These are phyloP conservation scores for Trichomycterus rosablanca DNA, from an alignment of 2,113 vertebrate genomes.

Conservation along the genomic window DNA sequence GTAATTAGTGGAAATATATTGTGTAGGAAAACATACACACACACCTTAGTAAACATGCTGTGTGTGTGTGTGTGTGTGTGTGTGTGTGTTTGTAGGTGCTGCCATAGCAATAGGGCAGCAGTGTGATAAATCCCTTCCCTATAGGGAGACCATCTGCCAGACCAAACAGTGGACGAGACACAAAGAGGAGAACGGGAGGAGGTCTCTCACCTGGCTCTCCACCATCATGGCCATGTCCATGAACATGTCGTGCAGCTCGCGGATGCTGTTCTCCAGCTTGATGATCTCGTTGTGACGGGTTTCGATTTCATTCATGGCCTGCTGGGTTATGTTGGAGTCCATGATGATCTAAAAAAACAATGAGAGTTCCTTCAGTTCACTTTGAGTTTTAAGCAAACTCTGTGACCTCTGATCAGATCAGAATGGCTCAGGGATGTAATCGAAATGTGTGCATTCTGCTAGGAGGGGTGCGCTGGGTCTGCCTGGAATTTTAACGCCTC, in stretches of 20 bases:
- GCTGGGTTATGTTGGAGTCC: slow-evolving; percentile 93
- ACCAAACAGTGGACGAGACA: slow-evolving; percentile 12
- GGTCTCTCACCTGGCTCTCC: slow-evolving; percentile 86
- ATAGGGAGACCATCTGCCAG: slow-evolving; percentile 17
- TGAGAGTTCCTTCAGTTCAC: slow-evolving; percentile 4
- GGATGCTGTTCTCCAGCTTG: slow-evolving; percentile 94
- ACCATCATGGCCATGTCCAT: slow-evolving; percentile 98
- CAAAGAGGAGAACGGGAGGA: not conserved
- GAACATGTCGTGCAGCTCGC: slow-evolving; percentile 97
- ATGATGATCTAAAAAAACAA: slow-evolving; percentile 80
- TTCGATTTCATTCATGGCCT: slow-evolving; percentile 94
- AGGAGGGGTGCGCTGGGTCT: not conserved
- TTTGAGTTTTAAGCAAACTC: too few relatives aligned
- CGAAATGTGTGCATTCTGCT: slow-evolving; percentile 6
- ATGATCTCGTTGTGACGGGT: slow-evolving; percentile 93
- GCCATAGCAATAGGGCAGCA: slow-evolving; percentile 13
- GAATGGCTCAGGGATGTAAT: slow-evolving; percentile 5
- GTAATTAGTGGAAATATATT: too few relatives aligned
- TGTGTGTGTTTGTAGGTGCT: not conserved
- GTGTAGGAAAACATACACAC: too few relatives aligned
- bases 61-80: too few relatives aligned
- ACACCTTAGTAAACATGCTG: too few relatives aligned
- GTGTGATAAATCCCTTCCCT: too few relatives aligned
- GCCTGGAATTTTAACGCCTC: slow-evolving; percentile 19
- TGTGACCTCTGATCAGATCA: slow-evolving; percentile 14